phyloP scores from a whole-genome alignment of 2,113 vertebrate genomes.

The Machaerirhynchus nigripectus region DNA sequence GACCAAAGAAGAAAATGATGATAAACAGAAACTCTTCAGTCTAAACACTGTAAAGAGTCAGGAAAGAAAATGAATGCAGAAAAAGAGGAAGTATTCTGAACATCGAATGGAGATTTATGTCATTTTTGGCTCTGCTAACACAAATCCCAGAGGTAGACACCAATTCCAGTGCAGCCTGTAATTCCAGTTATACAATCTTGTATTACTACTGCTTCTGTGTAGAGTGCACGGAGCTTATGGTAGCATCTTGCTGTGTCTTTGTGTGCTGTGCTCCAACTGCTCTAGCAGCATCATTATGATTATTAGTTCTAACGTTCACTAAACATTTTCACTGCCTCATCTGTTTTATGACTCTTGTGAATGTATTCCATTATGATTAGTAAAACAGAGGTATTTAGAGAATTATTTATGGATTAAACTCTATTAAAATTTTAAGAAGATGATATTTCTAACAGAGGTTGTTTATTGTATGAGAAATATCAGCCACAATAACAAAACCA shows the following conservation, averaged over 20 bases:
- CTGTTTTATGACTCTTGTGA: slow-evolving; percentile 42
- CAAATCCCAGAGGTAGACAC: background rate
- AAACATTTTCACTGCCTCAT: slow-evolving; percentile 48
- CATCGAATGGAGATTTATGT: background rate
- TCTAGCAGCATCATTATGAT: background rate
- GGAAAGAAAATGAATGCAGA: background rate
- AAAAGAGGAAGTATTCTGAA: background rate
- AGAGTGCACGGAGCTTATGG: background rate
- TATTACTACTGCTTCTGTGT: background rate
- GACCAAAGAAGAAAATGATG: background rate
- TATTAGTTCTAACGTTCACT: slow-evolving; percentile 16
- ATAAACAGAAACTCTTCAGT: background rate
- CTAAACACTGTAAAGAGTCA: background rate
- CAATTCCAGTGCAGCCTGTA: slow-evolving; percentile 11
- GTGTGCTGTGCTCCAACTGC: background rate
- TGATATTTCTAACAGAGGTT: background rate
- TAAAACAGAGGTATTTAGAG: slow-evolving; percentile 28
- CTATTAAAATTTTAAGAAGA: slow-evolving; percentile 28
- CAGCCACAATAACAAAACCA: background rate
- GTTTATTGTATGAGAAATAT: slow-evolving; percentile 17
- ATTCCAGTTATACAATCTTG: slow-evolving; percentile 27
- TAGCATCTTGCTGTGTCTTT: background rate
- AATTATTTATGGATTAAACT: slow-evolving; percentile 49
- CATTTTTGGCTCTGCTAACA: slow-evolving; percentile 18
- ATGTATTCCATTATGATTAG: slow-evolving; percentile 15